Evolutionary conservation across 2,113 vertebrate genomes (phyloP), one percentile per base, ranked within the genome.

Genomic region (Pelecanus crispus): DNA sequence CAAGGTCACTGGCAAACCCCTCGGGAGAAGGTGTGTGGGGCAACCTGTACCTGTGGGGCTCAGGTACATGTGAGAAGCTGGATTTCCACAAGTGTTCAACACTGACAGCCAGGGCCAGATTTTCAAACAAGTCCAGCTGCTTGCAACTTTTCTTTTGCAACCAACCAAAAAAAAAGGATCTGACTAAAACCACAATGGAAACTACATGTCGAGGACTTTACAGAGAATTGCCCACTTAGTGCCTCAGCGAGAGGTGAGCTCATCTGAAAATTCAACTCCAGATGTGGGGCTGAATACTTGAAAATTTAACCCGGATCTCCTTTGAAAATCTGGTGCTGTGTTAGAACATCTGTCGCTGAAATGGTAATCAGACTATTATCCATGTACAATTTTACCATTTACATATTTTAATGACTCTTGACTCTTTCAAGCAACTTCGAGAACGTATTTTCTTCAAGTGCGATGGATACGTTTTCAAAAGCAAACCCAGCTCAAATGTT

Each of bases 251-350:
- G 91, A 96, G 96, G 94, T 95, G 77, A 95, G 86, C 92, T 96
- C 87, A 95, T 97, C 91, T 88, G 86, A 92, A 96, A 95, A 94
- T 83, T 93, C 95, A 94, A 81, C 96, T 97, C 96, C 96, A 97
- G 96, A 97, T 97, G 96, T 96, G 92, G 95, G 95, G 67, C 72
- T 97, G 95, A 97, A 97, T 96, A 62, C 95, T 95, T 42, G 85
- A 95, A 97, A 96, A 97, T 97, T 92, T 97, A 96, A 96, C 95
- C 96, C 96, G 95, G 95, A 96, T 94, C 88, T 97, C 95, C 95
- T 94, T 97, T 97, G 95, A 96, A 97, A 97, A 96, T 95, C 55
- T 94, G 83, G 83, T 95, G 96, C 92, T 97, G 89, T 97, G 92
- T 93, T 92, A 79, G 97, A 97, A 97, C 95, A 97, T 97, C 96